Percentiles rank a stretch among this genome's conserved stretches.
Evolutionary conservation across 2,113 vertebrate genomes (phyloP).

Genomic region (Malaclemys terrapin): DNA sequence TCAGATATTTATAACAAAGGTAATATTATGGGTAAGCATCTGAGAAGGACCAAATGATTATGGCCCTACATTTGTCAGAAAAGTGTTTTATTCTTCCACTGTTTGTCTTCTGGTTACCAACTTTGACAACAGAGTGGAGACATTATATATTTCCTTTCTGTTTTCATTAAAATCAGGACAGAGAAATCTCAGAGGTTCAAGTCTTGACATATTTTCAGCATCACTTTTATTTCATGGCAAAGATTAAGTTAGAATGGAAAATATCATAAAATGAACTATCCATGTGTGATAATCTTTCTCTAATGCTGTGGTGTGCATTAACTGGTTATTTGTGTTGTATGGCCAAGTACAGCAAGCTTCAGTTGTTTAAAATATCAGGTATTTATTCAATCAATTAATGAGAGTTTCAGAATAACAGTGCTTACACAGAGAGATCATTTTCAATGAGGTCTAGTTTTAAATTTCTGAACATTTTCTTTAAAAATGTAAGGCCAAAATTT

Average conservation of each 20-base stretch:
- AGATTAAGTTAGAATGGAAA: constrained; percentile 15
- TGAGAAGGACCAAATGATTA: neutral
- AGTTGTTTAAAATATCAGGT: neutral
- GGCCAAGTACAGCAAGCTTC: neutral
- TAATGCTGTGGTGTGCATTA: neutral
- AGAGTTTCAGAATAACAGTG: neutral
- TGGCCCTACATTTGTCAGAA: neutral
- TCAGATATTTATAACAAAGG: neutral
- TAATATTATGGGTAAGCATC: neutral
- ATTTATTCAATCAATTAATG: neutral
- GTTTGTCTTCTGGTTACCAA: neutral
- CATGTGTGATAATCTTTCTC: neutral
- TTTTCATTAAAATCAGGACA: neutral
- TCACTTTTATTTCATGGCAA: neutral
- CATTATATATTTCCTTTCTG: neutral
- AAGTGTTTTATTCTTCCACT: neutral
- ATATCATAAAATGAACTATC: neutral
- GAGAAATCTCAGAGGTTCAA: neutral
- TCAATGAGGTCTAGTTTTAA: neutral
- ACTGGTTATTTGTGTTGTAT: neutral
- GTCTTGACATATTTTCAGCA: neutral
- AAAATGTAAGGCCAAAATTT: neutral
- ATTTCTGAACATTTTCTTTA: constrained; percentile 16
- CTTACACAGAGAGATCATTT: neutral
- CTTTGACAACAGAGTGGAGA: neutral